These are phyloP conservation scores for Euglossa dilemma DNA, from an alignment of 1,140 invertebrate species.

Conservation along the genomic window DNA sequence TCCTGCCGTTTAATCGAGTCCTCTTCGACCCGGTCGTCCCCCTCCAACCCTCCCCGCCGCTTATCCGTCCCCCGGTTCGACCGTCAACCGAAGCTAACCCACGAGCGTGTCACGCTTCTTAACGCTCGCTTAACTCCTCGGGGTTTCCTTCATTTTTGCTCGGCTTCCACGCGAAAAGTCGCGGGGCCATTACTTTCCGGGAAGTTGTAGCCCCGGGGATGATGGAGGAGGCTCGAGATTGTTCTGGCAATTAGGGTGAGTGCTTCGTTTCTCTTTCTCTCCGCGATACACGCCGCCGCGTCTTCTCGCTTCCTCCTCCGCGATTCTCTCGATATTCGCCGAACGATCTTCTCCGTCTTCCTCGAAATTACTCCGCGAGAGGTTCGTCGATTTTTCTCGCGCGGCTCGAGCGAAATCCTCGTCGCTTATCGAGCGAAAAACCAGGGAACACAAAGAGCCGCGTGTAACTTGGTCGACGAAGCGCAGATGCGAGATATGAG, in stretches of 20 bases:
- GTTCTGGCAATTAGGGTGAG: not conserved
- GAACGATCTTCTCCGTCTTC: no score
- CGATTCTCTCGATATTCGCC: no score
- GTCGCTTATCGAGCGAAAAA: not conserved
- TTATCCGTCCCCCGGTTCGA: not conserved
- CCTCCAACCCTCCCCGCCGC: conserved; percentile 3
- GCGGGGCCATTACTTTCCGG: not conserved
- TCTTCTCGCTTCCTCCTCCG: not conserved
- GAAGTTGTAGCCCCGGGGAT: conserved; percentile 12
- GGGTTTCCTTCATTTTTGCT: not conserved
- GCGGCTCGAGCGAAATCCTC: no score
- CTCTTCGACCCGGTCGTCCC: not conserved
- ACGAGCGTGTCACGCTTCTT: conserved; percentile 53
- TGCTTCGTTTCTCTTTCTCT: not conserved
- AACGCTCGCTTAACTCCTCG: conserved; percentile 41
- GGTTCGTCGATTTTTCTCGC: not conserved
- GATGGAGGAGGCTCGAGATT: not conserved
- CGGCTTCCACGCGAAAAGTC: not conserved
- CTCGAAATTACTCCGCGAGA: not conserved
- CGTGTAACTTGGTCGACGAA: not conserved
- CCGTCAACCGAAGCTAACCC: not conserved
- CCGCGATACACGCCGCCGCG: no score
- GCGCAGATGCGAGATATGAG: not conserved
- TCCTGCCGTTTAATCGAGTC: conserved; percentile 59
- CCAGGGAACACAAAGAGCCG: not conserved